Evolutionary conservation across 2,113 vertebrate genomes (phyloP), one percentile per base, ranked within the genome.

Genomic region (Cyphomyrus plagiostoma): DNA sequence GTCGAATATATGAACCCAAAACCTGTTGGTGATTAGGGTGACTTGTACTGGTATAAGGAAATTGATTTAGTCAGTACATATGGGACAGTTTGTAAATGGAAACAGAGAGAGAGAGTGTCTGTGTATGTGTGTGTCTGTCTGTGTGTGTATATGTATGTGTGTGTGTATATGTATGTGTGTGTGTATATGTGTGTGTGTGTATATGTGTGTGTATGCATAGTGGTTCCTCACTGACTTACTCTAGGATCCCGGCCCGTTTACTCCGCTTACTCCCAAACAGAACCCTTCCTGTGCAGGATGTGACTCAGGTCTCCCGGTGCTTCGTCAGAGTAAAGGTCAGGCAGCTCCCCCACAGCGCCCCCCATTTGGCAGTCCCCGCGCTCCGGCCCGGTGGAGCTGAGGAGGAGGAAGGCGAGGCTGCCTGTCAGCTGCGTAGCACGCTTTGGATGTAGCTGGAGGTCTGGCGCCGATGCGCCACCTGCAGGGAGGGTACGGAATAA

Each of bases 211-310:
- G 1, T 58, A 0, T 21, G 50, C 15, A 58, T 10, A 86, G 84
- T 23, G 13, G 23, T 49, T 48, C 46, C 42, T 45, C 46, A 3
- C 21, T 86, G 23, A 10, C n/a, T 39, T 86, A 1, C n/a, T 11
- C n/a, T 86, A 35, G 49, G 13, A 77, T 46, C 13, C 10, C 42
- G 49, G 87, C 11, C 23, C 49, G 2, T 74, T 42, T 23, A 48
- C 11, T 62, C 42, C 5, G 11, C 58, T 89, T 3, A 13, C 26
- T 53, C 80, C 82, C 88, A 89, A 45, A 45, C 8, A 26, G 19
- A 56, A 19, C 49, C 19, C 87, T 45, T 82, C 50, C 30, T 83
- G 17, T 26, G 39, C 88, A 89, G 74, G 88, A 83, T 53, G 88
- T 89, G 88, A 53, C 17, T 82, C 21, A n/a, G 35, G 35, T 21